phyloP scores from a whole-genome alignment of 2,113 vertebrate species.

The Rhinoptilus africanus region DNA sequence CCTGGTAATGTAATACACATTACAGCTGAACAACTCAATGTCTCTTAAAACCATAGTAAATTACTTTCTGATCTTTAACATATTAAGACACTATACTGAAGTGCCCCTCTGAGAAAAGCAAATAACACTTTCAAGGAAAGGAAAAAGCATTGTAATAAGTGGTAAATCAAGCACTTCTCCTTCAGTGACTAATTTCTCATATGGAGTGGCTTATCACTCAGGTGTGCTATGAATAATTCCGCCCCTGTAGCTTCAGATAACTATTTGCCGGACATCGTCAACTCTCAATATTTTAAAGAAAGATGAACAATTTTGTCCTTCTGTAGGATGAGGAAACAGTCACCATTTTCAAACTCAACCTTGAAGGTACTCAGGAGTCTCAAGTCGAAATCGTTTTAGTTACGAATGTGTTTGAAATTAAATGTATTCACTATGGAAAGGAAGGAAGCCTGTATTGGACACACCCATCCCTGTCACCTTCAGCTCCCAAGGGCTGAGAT shows the following conservation, averaged over 20 bases:
- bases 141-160: neutral
- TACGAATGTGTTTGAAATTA: neutral
- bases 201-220: neutral
- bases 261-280: neutral
- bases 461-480: neutral
- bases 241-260: neutral
- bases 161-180: neutral
- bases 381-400: neutral
- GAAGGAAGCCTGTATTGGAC: neutral
- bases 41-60: neutral
- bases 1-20: neutral
- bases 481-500: neutral
- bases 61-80: neutral
- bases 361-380: neutral
- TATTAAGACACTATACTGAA: neutral
- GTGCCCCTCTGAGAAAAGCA: neutral
- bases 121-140: neutral
- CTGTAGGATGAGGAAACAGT: neutral
- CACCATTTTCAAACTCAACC: neutral
- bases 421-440: neutral
- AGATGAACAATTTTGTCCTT: neutral
- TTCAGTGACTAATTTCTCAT: neutral
- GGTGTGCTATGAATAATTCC: neutral
- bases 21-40: neutral
- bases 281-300: neutral